Evolutionary conservation across 2,888 invertebrate species (phyloP).

Genomic region (Oscheius onirici): DNA sequence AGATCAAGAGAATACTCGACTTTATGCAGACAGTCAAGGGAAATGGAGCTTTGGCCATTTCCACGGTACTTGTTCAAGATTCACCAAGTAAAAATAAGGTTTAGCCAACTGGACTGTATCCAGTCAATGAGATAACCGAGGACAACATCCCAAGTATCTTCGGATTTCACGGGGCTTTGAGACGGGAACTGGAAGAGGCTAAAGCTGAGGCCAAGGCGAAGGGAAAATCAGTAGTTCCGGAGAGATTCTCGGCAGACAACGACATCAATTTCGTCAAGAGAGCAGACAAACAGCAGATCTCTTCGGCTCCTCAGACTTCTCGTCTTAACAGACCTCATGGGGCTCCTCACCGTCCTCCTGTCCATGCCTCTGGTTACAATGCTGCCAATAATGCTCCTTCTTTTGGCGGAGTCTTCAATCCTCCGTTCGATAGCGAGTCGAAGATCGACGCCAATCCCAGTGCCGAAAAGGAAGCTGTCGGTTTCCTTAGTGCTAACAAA

Average conservation of each 20-base stretch:
- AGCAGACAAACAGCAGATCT: neutral
- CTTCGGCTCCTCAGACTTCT: neutral
- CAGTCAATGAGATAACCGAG: constrained; percentile 5
- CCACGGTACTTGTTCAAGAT: neutral
- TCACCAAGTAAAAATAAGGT: no score
- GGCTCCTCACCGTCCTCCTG: neutral
- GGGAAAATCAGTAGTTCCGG: constrained; percentile 1
- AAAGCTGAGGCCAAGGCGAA: constrained; percentile 2
- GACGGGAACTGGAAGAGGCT: constrained; percentile 8
- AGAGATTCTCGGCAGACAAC: neutral
- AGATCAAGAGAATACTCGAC: constrained; percentile 7
- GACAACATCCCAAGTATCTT: constrained; percentile 7
- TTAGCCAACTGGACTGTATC: constrained; percentile 14
- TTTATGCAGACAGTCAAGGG: constrained; percentile 18
- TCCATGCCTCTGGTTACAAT: constrained; percentile 16
- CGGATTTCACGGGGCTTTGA: neutral
- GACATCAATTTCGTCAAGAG: neutral
- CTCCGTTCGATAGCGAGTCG: constrained; percentile 3
- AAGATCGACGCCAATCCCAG: neutral
- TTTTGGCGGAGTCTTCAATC: constrained; percentile 19
- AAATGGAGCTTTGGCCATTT: constrained; percentile 15
- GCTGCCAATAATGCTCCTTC: constrained; percentile 1
- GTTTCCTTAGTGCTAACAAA: neutral
- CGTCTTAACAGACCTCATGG: neutral
- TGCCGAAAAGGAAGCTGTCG: neutral